Evolutionary conservation across 1,140 invertebrate species (phyloP).

Genomic region (Brachionus plicatilis): DNA sequence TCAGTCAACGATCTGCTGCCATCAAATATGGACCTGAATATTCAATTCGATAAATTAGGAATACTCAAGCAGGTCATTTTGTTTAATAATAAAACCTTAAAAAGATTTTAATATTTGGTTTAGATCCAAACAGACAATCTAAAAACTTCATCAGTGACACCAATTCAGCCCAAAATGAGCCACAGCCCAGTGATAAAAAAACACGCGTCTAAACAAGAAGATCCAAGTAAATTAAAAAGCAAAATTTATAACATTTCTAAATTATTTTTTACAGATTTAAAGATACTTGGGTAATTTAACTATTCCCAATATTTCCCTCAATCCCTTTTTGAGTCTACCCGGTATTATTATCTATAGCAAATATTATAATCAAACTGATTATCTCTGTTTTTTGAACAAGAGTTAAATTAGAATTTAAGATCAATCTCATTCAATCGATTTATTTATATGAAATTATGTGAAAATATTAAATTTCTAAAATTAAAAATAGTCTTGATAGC

Average conservation of each 20-base stretch:
- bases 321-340: neutral
- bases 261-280: neutral
- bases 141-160: no score
- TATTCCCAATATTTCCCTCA: neutral
- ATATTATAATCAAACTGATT: no score
- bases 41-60: slow-evolving; percentile 25
- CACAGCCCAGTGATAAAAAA: neutral
- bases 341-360: no score
- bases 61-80: slow-evolving; percentile 14
- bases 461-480: no score
- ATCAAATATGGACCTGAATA: neutral
- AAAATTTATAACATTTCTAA: neutral
- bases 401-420: no score
- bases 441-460: no score
- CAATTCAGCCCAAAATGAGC: neutral
- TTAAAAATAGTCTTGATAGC: no score
- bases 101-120: neutral
- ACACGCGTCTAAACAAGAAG: neutral
- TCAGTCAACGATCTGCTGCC: slow-evolving; percentile 2
- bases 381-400: no score
- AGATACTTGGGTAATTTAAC: neutral
- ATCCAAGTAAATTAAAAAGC: neutral
- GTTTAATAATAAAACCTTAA: neutral
- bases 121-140: neutral
- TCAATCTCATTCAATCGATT: no score